phyloP scores from a whole-genome alignment of 2,797 vertebrate genomes.

The Leuciscus waleckii region DNA sequence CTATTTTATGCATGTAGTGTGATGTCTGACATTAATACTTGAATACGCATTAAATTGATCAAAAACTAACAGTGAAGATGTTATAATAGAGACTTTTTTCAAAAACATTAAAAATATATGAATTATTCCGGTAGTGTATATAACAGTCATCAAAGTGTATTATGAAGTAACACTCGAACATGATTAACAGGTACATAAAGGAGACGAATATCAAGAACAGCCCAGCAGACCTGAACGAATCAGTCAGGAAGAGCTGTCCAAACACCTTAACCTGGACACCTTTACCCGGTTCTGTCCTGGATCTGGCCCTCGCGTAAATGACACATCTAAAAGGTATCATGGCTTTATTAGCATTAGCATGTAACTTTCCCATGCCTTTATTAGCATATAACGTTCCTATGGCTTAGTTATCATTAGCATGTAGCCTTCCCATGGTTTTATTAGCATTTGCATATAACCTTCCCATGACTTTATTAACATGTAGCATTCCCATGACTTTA shows the following conservation, averaged over 20 bases:
- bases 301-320: constrained; percentile 74
- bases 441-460: too few relatives aligned
- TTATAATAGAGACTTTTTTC: neutral
- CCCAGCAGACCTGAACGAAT: constrained; percentile 75
- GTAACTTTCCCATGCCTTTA: too few relatives aligned
- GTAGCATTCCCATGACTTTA: too few relatives aligned
- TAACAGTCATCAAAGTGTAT: neutral
- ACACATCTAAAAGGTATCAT: constrained; percentile 71
- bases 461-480: too few relatives aligned
- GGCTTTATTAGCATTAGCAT: neutral
- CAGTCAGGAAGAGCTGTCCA: constrained; percentile 69
- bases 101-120: neutral
- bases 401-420: too few relatives aligned
- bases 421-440: neutral
- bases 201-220: constrained; percentile 81
- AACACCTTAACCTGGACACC: constrained; percentile 79
- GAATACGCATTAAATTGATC: too few relatives aligned
- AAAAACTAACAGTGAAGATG: too few relatives aligned
- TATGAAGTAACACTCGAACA: neutral
- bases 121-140: neutral
- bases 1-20: too few relatives aligned
- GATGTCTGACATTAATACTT: too few relatives aligned
- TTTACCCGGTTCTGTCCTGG: constrained; percentile 76
- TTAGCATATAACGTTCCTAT: neutral
- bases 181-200: constrained; percentile 76